A percentile compares a stretch with the other conserved stretches of the same genome.
These are phyloP conservation scores for Psilanteris sp. DNA, from an alignment of 1,140 invertebrate species.

Conservation along the genomic window DNA sequence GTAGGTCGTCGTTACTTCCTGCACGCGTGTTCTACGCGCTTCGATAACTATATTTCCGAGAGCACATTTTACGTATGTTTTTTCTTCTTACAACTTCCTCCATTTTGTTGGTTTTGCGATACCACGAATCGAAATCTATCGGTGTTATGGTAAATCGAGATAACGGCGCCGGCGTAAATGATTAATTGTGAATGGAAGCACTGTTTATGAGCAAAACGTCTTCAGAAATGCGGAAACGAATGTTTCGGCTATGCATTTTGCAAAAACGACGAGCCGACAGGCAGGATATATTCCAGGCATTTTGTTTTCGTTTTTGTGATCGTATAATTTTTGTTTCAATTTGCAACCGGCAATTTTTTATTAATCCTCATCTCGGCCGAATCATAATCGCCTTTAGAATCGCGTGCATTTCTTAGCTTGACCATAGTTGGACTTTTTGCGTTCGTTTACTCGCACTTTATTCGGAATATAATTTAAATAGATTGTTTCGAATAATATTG, in stretches of 20 bases:
- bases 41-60: constrained; percentile 61
- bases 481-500: no score
- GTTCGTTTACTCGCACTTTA: no score
- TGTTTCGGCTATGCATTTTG: constrained; percentile 1
- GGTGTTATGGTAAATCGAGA: constrained; percentile 21
- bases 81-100: constrained; percentile 33
- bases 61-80: constrained; percentile 44
- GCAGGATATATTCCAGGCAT: no score
- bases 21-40: constrained; percentile 56
- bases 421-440: no score
- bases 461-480: no score
- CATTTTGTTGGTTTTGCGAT: constrained; percentile 30
- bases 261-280: constrained; percentile 5
- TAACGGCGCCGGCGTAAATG: constrained; percentile 33
- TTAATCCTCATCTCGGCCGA: no score
- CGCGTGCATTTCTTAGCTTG: no score
- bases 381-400: no score
- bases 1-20: constrained; percentile 63
- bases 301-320: neutral
- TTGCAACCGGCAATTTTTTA: no score
- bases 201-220: constrained; percentile 43
- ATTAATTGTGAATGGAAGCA: constrained; percentile 36
- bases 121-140: constrained; percentile 15
- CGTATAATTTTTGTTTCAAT: no score
- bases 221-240: constrained; percentile 42